Conservation (phyloP, 2,113 vertebrate genomes). For the zebrafish (Danio rerio) region GRCz12tu NC_133178.1:33191501-33192000, state of each 20-base stretch:
- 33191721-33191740: neutral
- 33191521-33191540: conserved; percentile 13
- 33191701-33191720: conserved; percentile 38
- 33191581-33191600: conserved; percentile 35
- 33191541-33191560: conserved; percentile 43
- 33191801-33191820: conserved; percentile 35
- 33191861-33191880: conserved; percentile 34
- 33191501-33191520: conserved; percentile 21
- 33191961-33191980: conserved; percentile 53
- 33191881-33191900: conserved; percentile 58
- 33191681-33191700: neutral
- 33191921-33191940: conserved; percentile 32
- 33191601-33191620: conserved; percentile 33
- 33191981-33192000: conserved; percentile 60
- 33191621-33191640: conserved; percentile 41
- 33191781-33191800: conserved; percentile 12
- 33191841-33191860: conserved; percentile 47
- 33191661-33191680: conserved; percentile 10
- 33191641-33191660: conserved; percentile 46
- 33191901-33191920: conserved; percentile 39
- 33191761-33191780: conserved; percentile 7
- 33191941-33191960: conserved; percentile 44
- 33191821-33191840: conserved; percentile 22
- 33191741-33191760: conserved; percentile 16
- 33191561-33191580: conserved; percentile 10